Evolutionary conservation across 2,113 vertebrate genomes (phyloP).

Genomic region (Aegotheles bennettii): DNA sequence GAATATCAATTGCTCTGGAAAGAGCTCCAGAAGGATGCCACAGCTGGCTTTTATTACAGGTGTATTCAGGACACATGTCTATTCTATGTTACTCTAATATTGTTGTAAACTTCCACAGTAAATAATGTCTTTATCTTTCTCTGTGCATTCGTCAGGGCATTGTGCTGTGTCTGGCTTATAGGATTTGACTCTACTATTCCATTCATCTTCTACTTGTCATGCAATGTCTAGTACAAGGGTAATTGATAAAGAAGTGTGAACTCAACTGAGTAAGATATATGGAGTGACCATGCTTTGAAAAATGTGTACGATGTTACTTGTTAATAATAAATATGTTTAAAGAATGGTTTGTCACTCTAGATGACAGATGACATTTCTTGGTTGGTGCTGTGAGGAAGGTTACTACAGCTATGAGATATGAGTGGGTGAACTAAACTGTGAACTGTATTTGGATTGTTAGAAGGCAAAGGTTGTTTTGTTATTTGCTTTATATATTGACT

Average conservation of each 20-base stretch:
- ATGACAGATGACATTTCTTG: not conserved
- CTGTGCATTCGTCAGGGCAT: not conserved
- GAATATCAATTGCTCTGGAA: not conserved
- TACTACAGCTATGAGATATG: not conserved
- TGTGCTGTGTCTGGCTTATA: not conserved
- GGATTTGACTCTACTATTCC: not conserved
- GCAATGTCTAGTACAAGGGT: not conserved
- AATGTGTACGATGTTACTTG: conserved; percentile 1
- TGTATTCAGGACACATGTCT: not conserved
- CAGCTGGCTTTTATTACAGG: not conserved
- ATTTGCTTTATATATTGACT: not conserved
- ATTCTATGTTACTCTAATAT: not conserved
- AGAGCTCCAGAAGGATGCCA: not conserved
- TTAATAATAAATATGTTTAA: conserved; percentile 31
- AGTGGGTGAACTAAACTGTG: not conserved
- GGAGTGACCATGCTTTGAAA: conserved; percentile 27
- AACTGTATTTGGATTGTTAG: not conserved
- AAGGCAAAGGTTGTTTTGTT: not conserved
- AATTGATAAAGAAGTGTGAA: conserved; percentile 44
- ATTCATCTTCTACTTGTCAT: conserved; percentile 32
- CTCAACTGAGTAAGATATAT: conserved; percentile 26
- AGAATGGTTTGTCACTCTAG: conserved; percentile 7
- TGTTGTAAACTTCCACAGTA: not conserved
- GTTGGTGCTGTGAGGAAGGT: not conserved
- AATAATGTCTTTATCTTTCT: not conserved